Evolutionary conservation across 2,113 vertebrate species (phyloP), one percentile per base, ranked within the genome.

Genomic region (Bos indicus): DNA sequence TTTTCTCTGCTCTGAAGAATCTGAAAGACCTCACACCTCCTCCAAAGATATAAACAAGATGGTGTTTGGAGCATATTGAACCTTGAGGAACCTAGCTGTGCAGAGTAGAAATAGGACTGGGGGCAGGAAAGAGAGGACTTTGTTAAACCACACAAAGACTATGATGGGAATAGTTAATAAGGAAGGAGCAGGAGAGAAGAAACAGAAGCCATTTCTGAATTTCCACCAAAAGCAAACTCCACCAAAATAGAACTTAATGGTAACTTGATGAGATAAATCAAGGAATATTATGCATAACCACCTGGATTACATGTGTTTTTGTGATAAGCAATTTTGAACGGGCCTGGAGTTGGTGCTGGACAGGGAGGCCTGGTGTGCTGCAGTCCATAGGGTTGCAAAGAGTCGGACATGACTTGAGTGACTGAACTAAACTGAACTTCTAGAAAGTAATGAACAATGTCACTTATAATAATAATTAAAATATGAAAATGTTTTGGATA

Each of bases 331-430:
- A 21, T 12, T 81, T 51, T 82, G 48, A 2, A 80, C 25, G 28
- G 1, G 14, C 84, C 3, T 0, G n/a, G 19, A 30, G n/a, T 71
- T 12, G 67, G 67, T 36, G 19, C 36, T 23, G 19, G n/a, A 71
- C 21, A 71, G 67, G 19, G 67, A 71, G n/a, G n/a, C n/a, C 67
- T 40, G 67, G n/a, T 21, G 19, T 71, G 9, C 5, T 71, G 19
- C n/a, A 71, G n/a, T 40, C n/a, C 67, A 71, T 40, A 23, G 19
- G 5, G n/a, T 23, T 1, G 1, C n/a, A 23, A 36, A 71, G 67
- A 71, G 9, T 71, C 5, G 0, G n/a, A 71, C 19, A 71, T 0
- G 2, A 71, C 5, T 11, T 71, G 36, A 71, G 19, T 5, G 0
- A 71, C 67, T 71, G n/a, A 71, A 71, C 64, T 67, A 17, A 36